Evolutionary conservation across 2,113 vertebrate species (phyloP).

Genomic region (Neotragus moschatus): DNA sequence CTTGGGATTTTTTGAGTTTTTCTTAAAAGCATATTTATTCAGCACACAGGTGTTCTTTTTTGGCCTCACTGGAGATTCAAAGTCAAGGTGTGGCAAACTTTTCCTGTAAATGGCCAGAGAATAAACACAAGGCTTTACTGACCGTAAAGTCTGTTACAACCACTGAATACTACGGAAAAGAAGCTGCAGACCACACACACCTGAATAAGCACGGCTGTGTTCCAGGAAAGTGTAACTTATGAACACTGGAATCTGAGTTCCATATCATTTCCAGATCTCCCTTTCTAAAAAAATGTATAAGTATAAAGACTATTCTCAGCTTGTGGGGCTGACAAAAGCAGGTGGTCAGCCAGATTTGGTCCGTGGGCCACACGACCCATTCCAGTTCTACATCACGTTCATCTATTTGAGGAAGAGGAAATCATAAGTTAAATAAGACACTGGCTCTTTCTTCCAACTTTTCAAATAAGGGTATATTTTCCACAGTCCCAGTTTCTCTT

Average conservation of each 20-base stretch:
- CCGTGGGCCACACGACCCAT: rapidly evolving
- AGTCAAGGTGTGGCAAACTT: background rate
- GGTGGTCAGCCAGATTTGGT: background rate
- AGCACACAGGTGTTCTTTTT: background rate
- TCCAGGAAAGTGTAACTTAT: background rate
- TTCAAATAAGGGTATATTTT: background rate
- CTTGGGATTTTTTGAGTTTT: background rate
- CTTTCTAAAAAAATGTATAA: background rate
- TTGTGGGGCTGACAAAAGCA: background rate
- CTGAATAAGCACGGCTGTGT: rapidly evolving
- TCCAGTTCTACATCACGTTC: background rate
- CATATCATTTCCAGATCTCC: background rate
- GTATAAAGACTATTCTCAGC: background rate
- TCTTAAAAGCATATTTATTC: background rate
- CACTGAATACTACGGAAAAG: background rate
- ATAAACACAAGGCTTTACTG: background rate
- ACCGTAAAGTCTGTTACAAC: background rate
- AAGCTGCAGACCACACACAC: too few relatives aligned
- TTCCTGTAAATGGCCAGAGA: background rate
- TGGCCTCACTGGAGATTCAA: background rate
- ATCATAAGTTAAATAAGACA: background rate
- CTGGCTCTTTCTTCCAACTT: background rate
- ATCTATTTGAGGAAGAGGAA: background rate
- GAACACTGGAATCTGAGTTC: background rate
- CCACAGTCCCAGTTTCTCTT: background rate